phyloP scores from a whole-genome alignment of 2,888 invertebrate species.

The Thereva unica region DNA sequence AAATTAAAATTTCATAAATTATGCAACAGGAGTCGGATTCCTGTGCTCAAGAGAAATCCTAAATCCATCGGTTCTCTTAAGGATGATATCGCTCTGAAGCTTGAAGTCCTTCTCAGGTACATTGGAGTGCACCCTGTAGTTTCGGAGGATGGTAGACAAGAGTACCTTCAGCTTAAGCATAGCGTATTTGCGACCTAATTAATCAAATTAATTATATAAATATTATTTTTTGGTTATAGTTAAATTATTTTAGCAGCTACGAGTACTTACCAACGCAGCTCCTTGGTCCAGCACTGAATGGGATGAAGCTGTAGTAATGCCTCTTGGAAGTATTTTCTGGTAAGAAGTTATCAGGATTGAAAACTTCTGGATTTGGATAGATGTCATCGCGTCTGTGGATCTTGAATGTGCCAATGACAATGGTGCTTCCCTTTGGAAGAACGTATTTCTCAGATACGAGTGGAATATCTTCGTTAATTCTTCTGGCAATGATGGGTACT shows the following conservation, averaged over 20 bases:
- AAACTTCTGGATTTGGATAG: constrained; percentile 71
- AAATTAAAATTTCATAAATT: too few species aligned
- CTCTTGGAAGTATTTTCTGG: constrained; percentile 74
- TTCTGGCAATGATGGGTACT: constrained; percentile 76
- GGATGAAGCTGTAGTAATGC: constrained; percentile 79
- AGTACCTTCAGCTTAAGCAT: constrained; percentile 76
- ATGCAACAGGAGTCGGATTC: too few species aligned
- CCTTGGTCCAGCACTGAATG: constrained; percentile 80
- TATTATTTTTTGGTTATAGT: too few species aligned
- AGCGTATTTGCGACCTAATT: constrained; percentile 74
- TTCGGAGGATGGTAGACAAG: constrained; percentile 71
- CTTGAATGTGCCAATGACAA: constrained; percentile 68
- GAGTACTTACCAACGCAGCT: constrained; percentile 76
- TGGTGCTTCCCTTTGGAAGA: constrained; percentile 72
- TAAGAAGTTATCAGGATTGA: constrained; percentile 79
- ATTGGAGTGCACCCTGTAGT: constrained; percentile 67
- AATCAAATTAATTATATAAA: too few species aligned
- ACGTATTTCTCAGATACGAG: constrained; percentile 65
- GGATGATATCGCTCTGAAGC: constrained; percentile 73
- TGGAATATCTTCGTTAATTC: constrained; percentile 70
- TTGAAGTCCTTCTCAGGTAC: constrained; percentile 69
- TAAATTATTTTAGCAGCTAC: too few species aligned
- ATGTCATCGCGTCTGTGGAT: constrained; percentile 69
- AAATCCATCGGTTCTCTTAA: constrained; percentile 76
- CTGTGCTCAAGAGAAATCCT: constrained; percentile 55